These are phyloP conservation scores for Holothuria scabra DNA, from an alignment of 53 echinoderm and acorn worm genomes.

Conservation along the genomic window DNA sequence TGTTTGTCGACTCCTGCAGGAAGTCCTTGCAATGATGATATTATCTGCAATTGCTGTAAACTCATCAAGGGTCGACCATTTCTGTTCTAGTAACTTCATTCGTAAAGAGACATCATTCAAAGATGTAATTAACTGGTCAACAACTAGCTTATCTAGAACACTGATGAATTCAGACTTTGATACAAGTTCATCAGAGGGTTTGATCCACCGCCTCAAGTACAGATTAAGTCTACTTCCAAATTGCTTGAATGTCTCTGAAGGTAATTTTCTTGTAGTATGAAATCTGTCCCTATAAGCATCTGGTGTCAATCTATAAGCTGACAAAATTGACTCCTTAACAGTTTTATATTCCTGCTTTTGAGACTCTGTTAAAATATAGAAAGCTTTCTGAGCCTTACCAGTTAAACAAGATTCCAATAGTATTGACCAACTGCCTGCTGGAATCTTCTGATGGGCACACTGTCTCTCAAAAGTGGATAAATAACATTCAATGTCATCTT, in stretches of 20 bases:
- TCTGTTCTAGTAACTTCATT: conserved; percentile 54
- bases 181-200: conserved; percentile 33
- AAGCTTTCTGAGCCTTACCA: conserved; percentile 64
- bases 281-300: conserved; percentile 65
- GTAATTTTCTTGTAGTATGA: conserved; percentile 28
- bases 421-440: conserved; percentile 27
- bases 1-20: background rate
- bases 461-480: conserved; percentile 59
- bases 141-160: conserved; percentile 38
- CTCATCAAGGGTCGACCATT: conserved; percentile 17
- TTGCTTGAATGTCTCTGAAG: conserved; percentile 57
- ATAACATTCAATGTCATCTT: conserved; percentile 68
- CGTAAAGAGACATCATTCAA: conserved; percentile 35
- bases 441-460: conserved; percentile 9
- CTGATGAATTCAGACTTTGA: conserved; percentile 40
- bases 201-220: conserved; percentile 18
- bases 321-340: conserved; percentile 53
- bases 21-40: conserved; percentile 38
- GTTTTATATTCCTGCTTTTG: conserved; percentile 54
- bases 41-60: conserved; percentile 57
- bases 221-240: conserved; percentile 46
- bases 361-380: conserved; percentile 49
- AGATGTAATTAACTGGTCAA: conserved; percentile 50
- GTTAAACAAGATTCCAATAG: conserved; percentile 63
- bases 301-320: conserved; percentile 56